Base-by-base conservation (phyloP, 2,797 vertebrate species). In the Sciaenops ocellatus region DNA sequence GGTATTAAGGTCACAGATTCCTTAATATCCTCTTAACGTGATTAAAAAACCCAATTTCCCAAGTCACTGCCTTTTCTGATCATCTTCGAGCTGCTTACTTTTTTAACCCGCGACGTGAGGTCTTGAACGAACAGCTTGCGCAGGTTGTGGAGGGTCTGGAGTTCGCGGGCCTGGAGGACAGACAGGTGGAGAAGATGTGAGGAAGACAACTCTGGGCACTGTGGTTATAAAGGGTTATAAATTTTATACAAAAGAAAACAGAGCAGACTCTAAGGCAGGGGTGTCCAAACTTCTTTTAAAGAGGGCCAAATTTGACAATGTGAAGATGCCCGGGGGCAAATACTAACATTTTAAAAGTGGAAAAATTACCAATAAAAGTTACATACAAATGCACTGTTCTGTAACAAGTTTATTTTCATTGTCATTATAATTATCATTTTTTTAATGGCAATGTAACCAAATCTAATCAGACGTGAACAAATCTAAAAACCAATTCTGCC, bases 91-190 rank as follows among this genome's bases (percentile, higher is more conserved):
- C 54, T 66, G 73, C 95, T 95, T 94, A 99, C 98, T 96, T 97
- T 98, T 95, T 99, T 98, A 92, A 99, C 98, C 13, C 97, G 95
- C 78, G 97, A 97, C 89, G 97, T 98, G 87, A 99, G 96, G 90
- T 99, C 98, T 93, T 99, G 97, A 90, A 99, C 97, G 41, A 99
- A 99, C 87, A 99, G 96, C 80, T 97, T 99, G 85, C 98, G 97
- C 75, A 99, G 96, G 87, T 99, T 99, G 91, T 99, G 98, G 87
- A 99, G 97, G 69, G 97, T 98, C 95, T 99, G 98, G 86, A 99
- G 96, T 84, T 99, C 98, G 88, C 97, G 96, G 88, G 98, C 97
- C 98, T 99, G 73, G 15, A 72, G 48, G 69, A 83, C 34, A 73
- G 34, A 84, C 3, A 88, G 65, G 79, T 42, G 12, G 46, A 73